Evolutionary conservation across 2,888 invertebrate species (phyloP), one percentile per base, ranked within the genome.

Genomic region (Drosophila dives): DNA sequence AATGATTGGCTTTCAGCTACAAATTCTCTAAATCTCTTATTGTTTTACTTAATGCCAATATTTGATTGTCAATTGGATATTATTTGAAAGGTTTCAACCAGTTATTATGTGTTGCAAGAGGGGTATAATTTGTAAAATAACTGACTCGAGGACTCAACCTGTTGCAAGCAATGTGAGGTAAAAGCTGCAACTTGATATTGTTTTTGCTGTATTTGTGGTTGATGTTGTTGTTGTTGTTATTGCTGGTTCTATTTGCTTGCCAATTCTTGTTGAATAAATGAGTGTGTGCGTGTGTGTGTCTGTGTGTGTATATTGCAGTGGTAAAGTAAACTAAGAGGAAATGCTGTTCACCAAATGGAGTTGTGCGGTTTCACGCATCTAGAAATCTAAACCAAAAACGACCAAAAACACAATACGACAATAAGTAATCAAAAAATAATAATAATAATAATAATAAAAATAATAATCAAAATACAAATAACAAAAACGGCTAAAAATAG

Each of bases 321-420:
- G 65, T 58, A 51, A 59, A 65, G 49, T 66, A 69, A 74, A 51
- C 49, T 66, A 56, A 65, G 36, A 59, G 38, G 65, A 54, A 71
- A 75, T 65, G 80, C 67, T 62, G 80, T 67, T 77, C 71, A 48
- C 56, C 80, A 80, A 75, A 73, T 76, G 84, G 53, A 69, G 61
- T 68, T 75, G 75, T 62, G 60, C 34, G 71, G 45, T 33, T 53
- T 56, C 40, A 55, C 55, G 45, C 50, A 60, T 53, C 73, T 60
- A 77, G 83, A 81, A 80, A 86, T 71, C 32, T 70, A 64, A 55
- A 80, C 72, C 70, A 75, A 81, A 83, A 69, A 70, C 68, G 67
- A 69, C 75, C 77, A 66, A 34, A 59, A 34, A 59, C 62, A 33
- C 26, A 34, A 56, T 56, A 48, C 71, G 74, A 70, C 70, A 77